These are phyloP conservation scores for Theropithecus gelada DNA, from an alignment of 2,113 vertebrate species.

Conservation along the genomic window DNA sequence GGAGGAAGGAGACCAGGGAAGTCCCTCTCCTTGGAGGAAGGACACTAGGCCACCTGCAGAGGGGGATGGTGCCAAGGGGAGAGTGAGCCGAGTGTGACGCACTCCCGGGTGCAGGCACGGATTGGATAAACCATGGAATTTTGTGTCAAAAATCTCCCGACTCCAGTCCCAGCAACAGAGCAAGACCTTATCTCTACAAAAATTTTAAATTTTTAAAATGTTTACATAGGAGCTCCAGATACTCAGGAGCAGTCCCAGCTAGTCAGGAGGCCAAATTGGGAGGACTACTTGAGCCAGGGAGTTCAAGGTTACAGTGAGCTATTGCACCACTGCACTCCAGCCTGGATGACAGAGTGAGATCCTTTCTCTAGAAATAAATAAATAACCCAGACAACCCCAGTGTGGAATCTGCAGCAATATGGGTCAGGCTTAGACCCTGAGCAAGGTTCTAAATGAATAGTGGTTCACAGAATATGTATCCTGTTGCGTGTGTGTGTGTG, in stretches of 20 bases:
- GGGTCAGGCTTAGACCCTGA: neutral
- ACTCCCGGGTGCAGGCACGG: neutral
- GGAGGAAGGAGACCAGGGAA: neutral
- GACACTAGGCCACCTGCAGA: neutral
- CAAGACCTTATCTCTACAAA: too few relatives aligned
- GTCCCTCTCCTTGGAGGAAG: neutral
- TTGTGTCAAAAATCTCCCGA: neutral
- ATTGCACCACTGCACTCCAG: too few relatives aligned
- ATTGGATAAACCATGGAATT: neutral
- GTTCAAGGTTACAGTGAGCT: too few relatives aligned
- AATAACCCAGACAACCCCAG: neutral
- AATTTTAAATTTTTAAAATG: too few relatives aligned
- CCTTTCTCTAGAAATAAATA: too few relatives aligned
- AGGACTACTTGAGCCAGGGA: too few relatives aligned
- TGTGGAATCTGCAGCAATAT: neutral
- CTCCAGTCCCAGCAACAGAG: neutral
- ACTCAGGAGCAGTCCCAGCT: too few relatives aligned
- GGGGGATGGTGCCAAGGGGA: neutral
- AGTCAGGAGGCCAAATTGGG: too few relatives aligned
- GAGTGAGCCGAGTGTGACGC: neutral
- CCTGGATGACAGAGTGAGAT: too few relatives aligned
- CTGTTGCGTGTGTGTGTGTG: too few relatives aligned
- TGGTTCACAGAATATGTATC: neutral
- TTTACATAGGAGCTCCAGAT: too few relatives aligned
- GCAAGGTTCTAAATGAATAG: neutral